A percentile compares a stretch with the other conserved stretches of the same genome.
Evolutionary conservation across 2,888 invertebrate species (phyloP).

Genomic region (Tetranychus truncatus): DNA sequence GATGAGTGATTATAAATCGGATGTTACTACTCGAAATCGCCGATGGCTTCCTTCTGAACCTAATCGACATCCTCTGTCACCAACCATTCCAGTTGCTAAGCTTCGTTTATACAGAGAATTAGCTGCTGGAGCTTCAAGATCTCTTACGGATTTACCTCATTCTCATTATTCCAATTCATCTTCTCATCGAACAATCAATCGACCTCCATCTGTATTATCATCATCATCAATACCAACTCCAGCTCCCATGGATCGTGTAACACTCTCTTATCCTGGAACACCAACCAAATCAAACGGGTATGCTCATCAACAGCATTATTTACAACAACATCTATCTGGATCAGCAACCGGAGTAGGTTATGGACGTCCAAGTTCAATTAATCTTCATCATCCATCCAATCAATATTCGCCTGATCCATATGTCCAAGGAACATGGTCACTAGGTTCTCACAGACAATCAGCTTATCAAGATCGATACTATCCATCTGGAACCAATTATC

Average conservation of each 20-base stretch:
- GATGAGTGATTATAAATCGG: not conserved
- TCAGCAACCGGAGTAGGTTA: not conserved
- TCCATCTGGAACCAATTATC: not conserved
- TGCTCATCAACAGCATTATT: not conserved
- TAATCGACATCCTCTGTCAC: constrained; percentile 10
- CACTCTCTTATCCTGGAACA: not conserved
- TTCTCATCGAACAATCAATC: not conserved
- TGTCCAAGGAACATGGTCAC: not conserved
- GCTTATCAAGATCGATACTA: not conserved
- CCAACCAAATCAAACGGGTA: constrained; percentile 5
- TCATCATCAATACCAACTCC: not conserved
- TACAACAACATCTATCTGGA: not conserved
- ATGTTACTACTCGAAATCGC: constrained; percentile 1
- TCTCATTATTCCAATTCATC: too few relatives aligned
- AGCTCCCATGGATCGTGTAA: not conserved
- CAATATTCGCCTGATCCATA: not conserved
- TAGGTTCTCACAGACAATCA: not conserved
- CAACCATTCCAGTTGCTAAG: constrained; percentile 12
- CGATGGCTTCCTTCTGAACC: constrained; percentile 8
- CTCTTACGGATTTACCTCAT: not conserved
- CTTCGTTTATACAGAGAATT: constrained; percentile 4
- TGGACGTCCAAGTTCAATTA: not conserved
- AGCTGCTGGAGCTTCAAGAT: not conserved
- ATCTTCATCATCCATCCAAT: not conserved
- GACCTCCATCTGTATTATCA: not conserved